phyloP scores from a whole-genome alignment of 1,140 invertebrate genomes.

The Plutomurus gul region DNA sequence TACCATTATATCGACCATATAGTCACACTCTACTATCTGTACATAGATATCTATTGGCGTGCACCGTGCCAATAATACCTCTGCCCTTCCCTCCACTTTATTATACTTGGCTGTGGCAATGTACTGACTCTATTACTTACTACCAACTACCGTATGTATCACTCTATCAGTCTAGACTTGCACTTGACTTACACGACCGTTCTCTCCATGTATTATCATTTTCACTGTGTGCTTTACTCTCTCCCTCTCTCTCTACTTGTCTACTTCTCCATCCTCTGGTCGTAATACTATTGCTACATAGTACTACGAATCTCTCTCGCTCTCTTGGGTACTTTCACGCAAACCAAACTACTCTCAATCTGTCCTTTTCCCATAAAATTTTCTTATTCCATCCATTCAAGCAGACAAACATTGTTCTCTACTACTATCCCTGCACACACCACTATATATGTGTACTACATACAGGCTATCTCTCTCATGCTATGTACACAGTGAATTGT shows the following conservation, averaged over 20 bases:
- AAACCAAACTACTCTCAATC: slow-evolving; percentile 24
- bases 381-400: slow-evolving; percentile 27
- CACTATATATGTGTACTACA: too few species aligned
- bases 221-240: neutral
- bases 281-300: too few species aligned
- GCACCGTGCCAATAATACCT: neutral
- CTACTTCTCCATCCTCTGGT: neutral
- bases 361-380: slow-evolving; percentile 32
- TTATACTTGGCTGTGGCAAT: too few species aligned
- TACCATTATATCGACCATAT: neutral
- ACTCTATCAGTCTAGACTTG: too few species aligned
- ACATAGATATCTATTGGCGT: too few species aligned
- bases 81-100: neutral
- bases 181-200: too few species aligned
- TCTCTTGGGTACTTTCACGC: slow-evolving; percentile 5
- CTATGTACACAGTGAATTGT: too few species aligned
- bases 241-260: neutral
- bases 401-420: slow-evolving; percentile 6
- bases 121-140: too few species aligned
- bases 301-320: neutral
- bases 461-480: too few species aligned
- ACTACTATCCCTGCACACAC: neutral
- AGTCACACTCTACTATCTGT: too few species aligned
- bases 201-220: too few species aligned
- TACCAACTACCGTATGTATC: too few species aligned